Evolutionary conservation across 1,140 invertebrate genomes (phyloP).

Genomic region (Paraescarpia echinospica): DNA sequence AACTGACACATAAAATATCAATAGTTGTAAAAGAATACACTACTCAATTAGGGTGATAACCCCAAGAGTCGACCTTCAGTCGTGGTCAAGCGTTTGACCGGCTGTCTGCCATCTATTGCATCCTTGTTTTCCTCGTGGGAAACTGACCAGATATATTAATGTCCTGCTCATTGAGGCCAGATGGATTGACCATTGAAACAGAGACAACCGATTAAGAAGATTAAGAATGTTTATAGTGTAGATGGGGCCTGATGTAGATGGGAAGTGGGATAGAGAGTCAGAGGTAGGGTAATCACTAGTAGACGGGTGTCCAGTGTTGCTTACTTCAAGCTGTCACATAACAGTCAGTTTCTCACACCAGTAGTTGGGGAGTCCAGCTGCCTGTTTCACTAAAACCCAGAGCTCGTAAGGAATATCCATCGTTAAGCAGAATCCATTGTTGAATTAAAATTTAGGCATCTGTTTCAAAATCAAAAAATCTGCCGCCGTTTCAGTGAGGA

Average conservation of each 20-base stretch:
- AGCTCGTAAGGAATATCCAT: too few species aligned
- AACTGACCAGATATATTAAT: not conserved
- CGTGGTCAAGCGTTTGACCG: not conserved
- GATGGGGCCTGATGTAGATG: not conserved
- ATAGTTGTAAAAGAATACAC: not conserved
- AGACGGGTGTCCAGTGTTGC: not conserved
- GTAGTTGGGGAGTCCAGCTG: not conserved
- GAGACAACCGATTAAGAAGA: not conserved
- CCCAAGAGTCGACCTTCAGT: not conserved
- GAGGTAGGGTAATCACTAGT: not conserved
- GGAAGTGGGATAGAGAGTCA: not conserved
- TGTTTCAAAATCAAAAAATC: too few species aligned
- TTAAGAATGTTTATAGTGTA: not conserved
- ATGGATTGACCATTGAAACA: not conserved
- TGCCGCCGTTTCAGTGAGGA: too few species aligned
- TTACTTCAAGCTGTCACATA: not conserved
- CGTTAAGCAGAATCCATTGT: too few species aligned
- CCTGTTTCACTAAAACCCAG: too few species aligned
- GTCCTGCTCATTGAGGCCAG: not conserved
- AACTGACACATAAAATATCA: not conserved
- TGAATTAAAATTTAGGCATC: too few species aligned
- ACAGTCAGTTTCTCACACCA: not conserved
- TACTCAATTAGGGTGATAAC: not conserved
- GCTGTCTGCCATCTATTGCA: not conserved
- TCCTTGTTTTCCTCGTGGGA: not conserved